These are phyloP conservation scores for Dasysyrphus tricinctus DNA, from an alignment of 2,888 invertebrate genomes.

Conservation along the genomic window DNA sequence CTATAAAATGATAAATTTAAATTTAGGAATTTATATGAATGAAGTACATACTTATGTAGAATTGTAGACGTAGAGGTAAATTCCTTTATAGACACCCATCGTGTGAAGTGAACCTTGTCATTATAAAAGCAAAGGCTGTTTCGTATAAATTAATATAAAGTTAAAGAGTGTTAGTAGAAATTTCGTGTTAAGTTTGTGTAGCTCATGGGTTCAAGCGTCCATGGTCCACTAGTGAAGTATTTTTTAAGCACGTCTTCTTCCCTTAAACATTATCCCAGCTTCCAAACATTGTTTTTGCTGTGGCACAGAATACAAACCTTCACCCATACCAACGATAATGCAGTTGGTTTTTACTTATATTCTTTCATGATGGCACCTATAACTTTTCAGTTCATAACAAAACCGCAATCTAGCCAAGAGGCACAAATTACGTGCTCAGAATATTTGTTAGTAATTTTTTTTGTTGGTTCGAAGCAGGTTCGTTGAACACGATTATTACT, in stretches of 20 bases:
- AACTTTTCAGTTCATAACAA: constrained; percentile 7
- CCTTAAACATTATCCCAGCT: neutral
- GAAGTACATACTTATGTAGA: no score
- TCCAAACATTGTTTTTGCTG: neutral
- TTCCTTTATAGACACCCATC: no score
- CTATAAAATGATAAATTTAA: no score
- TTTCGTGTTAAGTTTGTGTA: no score
- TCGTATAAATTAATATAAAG: no score
- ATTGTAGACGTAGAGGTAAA: no score
- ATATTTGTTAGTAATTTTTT: constrained; percentile 19
- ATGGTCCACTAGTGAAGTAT: no score
- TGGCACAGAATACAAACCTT: neutral
- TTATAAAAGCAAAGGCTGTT: no score
- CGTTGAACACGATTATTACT: constrained; percentile 20
- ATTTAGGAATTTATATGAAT: no score
- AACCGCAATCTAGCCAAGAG: constrained; percentile 30
- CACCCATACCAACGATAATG: neutral
- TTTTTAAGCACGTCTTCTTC: neutral
- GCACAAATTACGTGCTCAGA: constrained; percentile 61
- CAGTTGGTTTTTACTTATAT: neutral
- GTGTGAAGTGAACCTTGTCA: no score
- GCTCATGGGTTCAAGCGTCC: no score
- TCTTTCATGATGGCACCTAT: neutral
- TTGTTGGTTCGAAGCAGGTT: constrained; percentile 21
- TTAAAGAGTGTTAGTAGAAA: no score